Conservation (phyloP, 2,797 vertebrate species). For the Tapirus indicus region DNA sequence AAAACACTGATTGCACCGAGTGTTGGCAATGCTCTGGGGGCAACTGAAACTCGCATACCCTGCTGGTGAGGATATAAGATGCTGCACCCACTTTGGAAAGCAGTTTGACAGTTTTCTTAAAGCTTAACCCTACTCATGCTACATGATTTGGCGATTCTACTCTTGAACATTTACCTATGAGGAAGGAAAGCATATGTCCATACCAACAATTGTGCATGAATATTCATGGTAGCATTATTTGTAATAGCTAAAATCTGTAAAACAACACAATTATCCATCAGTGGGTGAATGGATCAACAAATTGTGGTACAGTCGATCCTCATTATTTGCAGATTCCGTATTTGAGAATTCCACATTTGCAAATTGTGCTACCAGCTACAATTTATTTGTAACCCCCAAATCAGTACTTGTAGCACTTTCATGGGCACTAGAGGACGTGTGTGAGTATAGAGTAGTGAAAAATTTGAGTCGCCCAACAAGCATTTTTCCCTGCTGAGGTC, state of each 20-base stretch:
- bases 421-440: rapidly evolving
- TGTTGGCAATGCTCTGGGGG: background rate
- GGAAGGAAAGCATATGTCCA: background rate
- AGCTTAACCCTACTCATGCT: background rate
- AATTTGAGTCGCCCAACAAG: background rate
- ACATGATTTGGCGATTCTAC: background rate
- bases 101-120: background rate
- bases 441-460: background rate
- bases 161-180: background rate
- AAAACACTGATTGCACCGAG: background rate
- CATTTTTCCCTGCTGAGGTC: background rate
- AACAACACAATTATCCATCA: background rate
- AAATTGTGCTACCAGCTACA: background rate
- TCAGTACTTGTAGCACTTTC: background rate
- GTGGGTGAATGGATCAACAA: background rate
- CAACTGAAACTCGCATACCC: background rate
- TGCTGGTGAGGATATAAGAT: background rate
- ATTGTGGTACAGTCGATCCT: background rate
- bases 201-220: background rate
- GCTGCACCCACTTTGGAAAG: background rate
- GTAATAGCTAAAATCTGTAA: background rate
- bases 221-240: background rate
- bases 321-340: background rate
- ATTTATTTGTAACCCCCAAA: background rate
- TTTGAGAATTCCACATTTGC: background rate